A percentile compares a stretch with the other conserved stretches of the same genome.
Evolutionary conservation across 2,113 vertebrate species (phyloP).

Genomic region (Numenius arquata): DNA sequence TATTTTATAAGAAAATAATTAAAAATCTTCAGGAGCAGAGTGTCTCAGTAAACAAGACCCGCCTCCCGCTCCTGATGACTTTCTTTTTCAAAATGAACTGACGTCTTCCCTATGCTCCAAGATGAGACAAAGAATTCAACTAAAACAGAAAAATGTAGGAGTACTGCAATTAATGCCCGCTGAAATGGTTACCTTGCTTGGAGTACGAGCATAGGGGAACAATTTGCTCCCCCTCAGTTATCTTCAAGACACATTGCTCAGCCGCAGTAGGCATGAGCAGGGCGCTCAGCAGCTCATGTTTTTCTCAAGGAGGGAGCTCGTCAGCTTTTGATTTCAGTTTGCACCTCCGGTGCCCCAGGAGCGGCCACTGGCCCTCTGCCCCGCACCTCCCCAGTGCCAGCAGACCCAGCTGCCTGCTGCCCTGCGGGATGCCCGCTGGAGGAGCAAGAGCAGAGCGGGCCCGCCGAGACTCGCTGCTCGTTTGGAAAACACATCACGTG

Average conservation of each 20-base stretch:
- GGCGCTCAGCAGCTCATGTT: not conserved
- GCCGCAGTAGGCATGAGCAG: not conserved
- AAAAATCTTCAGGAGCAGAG: not conserved
- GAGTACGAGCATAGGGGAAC: not conserved
- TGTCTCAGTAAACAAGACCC: constrained; percentile 11
- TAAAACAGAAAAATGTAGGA: not conserved
- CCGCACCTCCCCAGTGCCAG: not conserved
- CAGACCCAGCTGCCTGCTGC: not conserved
- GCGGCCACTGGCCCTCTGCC: not conserved
- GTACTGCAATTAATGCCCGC: not conserved
- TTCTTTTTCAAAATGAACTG: constrained; percentile 29
- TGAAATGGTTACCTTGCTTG: not conserved
- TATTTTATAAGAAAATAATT: not conserved
- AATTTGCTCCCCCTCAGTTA: not conserved
- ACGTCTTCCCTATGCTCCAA: not conserved
- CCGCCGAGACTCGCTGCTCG: not conserved
- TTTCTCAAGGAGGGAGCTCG: not conserved
- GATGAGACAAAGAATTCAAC: constrained; percentile 3
- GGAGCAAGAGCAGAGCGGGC: not conserved
- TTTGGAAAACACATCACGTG: constrained; percentile 58
- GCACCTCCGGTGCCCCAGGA: not conserved
- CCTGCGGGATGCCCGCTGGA: not conserved
- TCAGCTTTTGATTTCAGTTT: constrained; percentile 38
- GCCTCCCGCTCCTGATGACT: not conserved
- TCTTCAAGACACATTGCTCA: not conserved